Evolutionary conservation across 2,888 invertebrate species (phyloP).

Genomic region (Julus scandinavius): DNA sequence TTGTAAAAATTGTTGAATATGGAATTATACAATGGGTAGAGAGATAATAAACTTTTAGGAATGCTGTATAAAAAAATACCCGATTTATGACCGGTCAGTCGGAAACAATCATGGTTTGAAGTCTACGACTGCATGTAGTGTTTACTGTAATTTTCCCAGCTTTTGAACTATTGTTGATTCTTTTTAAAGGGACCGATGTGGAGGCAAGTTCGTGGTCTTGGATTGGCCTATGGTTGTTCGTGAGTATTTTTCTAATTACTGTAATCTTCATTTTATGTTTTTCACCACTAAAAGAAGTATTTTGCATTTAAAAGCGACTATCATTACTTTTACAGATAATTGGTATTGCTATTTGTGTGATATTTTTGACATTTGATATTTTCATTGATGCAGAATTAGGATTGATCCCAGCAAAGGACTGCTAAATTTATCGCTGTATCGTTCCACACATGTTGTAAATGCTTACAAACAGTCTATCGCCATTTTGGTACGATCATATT

Average conservation of each 20-base stretch:
- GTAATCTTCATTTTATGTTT: background rate
- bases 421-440: slow-evolving; percentile 77
- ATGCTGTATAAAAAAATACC: too few species aligned
- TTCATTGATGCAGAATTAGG: slow-evolving; percentile 68
- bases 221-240: slow-evolving; percentile 82
- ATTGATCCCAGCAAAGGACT: slow-evolving; percentile 76
- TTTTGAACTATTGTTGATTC: background rate
- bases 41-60: too few species aligned
- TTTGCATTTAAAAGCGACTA: too few species aligned
- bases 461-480: slow-evolving; percentile 82
- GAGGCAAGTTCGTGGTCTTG: slow-evolving; percentile 86
- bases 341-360: too few species aligned
- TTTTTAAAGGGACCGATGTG: slow-evolving; percentile 83
- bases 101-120: too few species aligned
- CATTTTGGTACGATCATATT: slow-evolving; percentile 72
- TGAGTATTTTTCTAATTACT: slow-evolving; percentile 59
- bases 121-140: background rate
- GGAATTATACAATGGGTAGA: too few species aligned
- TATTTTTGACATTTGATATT: background rate
- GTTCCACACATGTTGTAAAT: slow-evolving; percentile 76
- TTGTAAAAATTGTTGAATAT: too few species aligned
- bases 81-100: too few species aligned
- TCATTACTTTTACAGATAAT: too few species aligned
- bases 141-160: background rate
- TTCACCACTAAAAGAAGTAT: background rate